Conservation (phyloP, 2,113 vertebrate species). For the Sclerurus mexicanus region DNA sequence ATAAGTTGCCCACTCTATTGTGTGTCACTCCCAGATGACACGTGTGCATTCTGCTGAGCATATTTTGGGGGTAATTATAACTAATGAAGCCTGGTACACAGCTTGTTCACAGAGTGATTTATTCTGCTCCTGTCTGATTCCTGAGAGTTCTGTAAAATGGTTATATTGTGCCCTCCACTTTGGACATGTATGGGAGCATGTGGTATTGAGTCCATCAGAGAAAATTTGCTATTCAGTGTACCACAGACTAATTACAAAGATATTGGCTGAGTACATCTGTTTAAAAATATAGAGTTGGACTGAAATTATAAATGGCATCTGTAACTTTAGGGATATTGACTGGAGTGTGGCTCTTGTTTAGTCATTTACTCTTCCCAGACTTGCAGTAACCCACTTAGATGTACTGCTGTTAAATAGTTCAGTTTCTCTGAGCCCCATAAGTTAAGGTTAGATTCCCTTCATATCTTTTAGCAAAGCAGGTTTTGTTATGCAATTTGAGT, state of each 20-base stretch:
- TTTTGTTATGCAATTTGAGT: constrained; percentile 4
- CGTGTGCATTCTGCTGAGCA: constrained; percentile 88
- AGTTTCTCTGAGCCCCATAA: background rate
- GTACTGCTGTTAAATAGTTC: background rate
- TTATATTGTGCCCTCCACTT: constrained; percentile 61
- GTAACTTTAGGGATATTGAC: background rate
- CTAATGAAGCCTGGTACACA: constrained; percentile 90
- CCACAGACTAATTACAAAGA: constrained; percentile 48
- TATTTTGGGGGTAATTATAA: constrained; percentile 96
- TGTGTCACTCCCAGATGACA: constrained; percentile 91
- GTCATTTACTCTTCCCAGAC: background rate
- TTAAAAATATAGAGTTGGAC: constrained; percentile 6
- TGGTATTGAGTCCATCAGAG: constrained; percentile 40
- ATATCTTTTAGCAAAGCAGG: constrained; percentile 8
- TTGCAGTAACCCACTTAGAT: background rate
- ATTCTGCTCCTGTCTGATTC: constrained; percentile 74
- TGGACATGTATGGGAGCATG: constrained; percentile 41
- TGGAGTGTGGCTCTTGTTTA: background rate
- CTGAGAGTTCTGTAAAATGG: constrained; percentile 66
- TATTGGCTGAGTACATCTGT: constrained; percentile 20
- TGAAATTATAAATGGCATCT: background rate
- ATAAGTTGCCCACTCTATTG: constrained; percentile 91
- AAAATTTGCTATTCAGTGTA: constrained; percentile 36
- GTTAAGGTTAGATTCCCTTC: background rate
- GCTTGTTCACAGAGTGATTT: constrained; percentile 86